phyloP scores from a whole-genome alignment of 2,888 invertebrate species.

The Microctonus brassicae region DNA sequence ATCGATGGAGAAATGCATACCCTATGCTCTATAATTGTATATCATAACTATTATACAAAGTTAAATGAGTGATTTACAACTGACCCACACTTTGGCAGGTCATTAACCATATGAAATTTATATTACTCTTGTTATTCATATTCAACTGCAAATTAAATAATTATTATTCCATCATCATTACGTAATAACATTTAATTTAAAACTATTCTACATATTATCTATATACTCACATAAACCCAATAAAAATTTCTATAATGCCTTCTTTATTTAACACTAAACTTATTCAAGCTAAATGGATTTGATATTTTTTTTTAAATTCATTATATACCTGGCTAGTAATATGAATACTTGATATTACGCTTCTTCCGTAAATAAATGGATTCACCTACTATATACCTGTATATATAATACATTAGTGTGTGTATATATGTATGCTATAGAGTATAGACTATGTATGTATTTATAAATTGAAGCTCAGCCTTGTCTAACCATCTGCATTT shows the following conservation, averaged over 20 bases:
- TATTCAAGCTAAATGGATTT: neutral
- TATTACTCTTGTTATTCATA: slow-evolving; percentile 44
- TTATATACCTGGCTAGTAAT: neutral
- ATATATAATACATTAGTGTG: too few relatives aligned
- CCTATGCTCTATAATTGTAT: neutral
- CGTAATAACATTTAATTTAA: neutral
- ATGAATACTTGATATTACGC: neutral
- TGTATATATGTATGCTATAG: neutral
- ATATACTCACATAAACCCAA: too few relatives aligned
- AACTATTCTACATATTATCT: too few relatives aligned
- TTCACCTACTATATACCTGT: neutral
- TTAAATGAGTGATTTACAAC: slow-evolving; percentile 38
- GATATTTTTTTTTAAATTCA: neutral
- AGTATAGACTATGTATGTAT: too few relatives aligned
- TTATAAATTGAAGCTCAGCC: neutral
- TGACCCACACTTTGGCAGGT: slow-evolving; percentile 34
- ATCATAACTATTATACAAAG: neutral
- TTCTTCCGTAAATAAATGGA: neutral
- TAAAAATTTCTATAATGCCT: neutral
- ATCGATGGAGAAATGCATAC: slow-evolving; percentile 10
- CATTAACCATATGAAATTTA: slow-evolving; percentile 44
- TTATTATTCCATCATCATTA: neutral
- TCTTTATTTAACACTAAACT: neutral
- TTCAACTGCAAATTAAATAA: slow-evolving; percentile 10
- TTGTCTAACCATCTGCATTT: neutral